Evolutionary conservation across 1,140 invertebrate genomes (phyloP), one percentile per base, ranked within the genome.

Genomic region (Drosophila leontia): DNA sequence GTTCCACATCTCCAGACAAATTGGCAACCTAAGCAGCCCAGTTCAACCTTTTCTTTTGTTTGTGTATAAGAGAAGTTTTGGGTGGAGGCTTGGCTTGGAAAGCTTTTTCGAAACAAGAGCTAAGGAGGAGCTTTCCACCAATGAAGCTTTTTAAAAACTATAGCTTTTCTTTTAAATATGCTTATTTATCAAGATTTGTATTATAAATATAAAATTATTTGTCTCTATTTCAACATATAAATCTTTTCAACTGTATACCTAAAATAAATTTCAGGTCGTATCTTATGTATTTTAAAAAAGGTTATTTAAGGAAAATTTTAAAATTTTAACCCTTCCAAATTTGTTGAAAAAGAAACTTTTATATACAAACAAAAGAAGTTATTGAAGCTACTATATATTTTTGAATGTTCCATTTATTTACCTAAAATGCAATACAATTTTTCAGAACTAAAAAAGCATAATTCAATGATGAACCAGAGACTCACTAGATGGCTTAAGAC

Each of bases 401-500:
- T 23, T 55, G 0, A 35, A 37, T 37, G 8, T 15, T 15, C 7
- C 34, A 37, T 37, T 37, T 23, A 37, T 37, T 15, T 35, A 35
- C 3, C 13, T 6, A 6, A 29, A 29, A 29, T 29, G 26, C 26
- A 29, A 29, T 29, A 29, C 8, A 4, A 5, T 15, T 50, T 19
- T 17, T 6, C 8, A 12, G 8, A 34, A 1, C 35, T n/a, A 50
- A 9, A 26, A 34, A 37, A 19, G 35, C 4, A 9, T 9, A 15
- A 11, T 37, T 39, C 23, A 55, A 23, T 37, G 12, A 37, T 17
- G 11, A n/a, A 8, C 11, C 5, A 19, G 4, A n/a, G 42, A 13
- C 3, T 64, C n/a, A 13, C 9, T 41, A 12, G 41, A 19, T 48
- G 3, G 88, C 44, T 88, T 75, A 3, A 78, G 63, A 7, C 72